Evolutionary conservation across 2,888 invertebrate genomes (phyloP), one percentile per base, ranked within the genome.

Genomic region (Piscicola geometra): DNA sequence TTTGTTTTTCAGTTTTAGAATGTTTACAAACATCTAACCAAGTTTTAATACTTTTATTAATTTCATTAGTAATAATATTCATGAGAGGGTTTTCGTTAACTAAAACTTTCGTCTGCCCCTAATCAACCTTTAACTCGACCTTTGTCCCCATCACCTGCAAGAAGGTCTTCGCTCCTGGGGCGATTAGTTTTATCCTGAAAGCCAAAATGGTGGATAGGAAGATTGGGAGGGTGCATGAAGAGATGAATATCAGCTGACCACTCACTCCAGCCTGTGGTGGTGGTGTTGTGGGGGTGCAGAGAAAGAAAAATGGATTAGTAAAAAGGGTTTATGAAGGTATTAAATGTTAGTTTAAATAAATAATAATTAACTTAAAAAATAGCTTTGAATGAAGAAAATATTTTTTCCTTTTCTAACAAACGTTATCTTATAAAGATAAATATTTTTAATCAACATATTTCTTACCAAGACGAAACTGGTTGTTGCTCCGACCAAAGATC

Each of bases 161-260:
- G 69, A 78, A 80, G 30, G 80, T 80, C 72, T 80, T 80, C 15
- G 80, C 80, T 28, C 80, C 80, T 0, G 80, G 80, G 30, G 79
- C 78, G 64, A 81, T 80, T 75, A 80, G 78, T 30, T 80, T 52
- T 47, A 80, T 79, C 76, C 81, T 80, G 41, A 77, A 77, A 15
- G 78, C 78, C 15, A 80, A 76, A 36, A 80, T 78, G 71, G 79
- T 75, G 69, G 79, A 80, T 3, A 80, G 75, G 66, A 80, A 75
- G 15, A 80, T 72, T 18, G 77, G 79, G 21, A 78, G 68, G 66
- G 71, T 71, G 12, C 72, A 68, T 0, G 77, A 78, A 28, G 78
- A 77, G 3, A 79, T 76, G 60, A 74, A 79, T 79, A 79, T 79
- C 73, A 80, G 79, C 15, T 78, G 78, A 0, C 80, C 80, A 25